Evolutionary conservation across 2,797 vertebrate genomes (phyloP).

Genomic region (Argyrosomus regius): DNA sequence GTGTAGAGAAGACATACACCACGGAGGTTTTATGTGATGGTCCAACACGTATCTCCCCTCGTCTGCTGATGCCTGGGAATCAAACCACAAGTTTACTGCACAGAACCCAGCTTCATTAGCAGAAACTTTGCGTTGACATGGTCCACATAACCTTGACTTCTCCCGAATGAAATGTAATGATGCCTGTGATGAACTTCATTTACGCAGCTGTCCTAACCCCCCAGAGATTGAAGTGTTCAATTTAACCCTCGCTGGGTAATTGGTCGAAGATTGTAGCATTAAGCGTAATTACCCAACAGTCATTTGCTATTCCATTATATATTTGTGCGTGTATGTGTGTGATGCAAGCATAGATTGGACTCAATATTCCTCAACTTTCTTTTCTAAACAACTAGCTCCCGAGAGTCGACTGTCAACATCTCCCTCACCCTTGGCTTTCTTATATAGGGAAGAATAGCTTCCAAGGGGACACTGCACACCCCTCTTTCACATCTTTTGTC

Average conservation of each 20-base stretch:
- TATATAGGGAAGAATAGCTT: constrained; percentile 25
- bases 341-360: constrained; percentile 2
- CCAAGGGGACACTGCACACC: constrained; percentile 29
- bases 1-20: neutral
- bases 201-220: constrained; percentile 34
- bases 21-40: neutral
- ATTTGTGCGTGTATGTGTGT: constrained; percentile 13
- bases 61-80: neutral
- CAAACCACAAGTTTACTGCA: neutral
- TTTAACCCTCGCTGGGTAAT: constrained; percentile 58
- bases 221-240: constrained; percentile 38
- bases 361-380: neutral
- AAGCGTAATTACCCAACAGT: constrained; percentile 53
- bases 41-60: neutral
- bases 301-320: constrained; percentile 45
- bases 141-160: constrained; percentile 16
- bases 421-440: constrained; percentile 15
- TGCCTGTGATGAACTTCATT: constrained; percentile 39
- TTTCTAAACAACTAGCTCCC: constrained; percentile 27
- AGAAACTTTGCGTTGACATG: constrained; percentile 17
- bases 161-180: constrained; percentile 48
- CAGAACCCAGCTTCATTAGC: constrained; percentile 13
- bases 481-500: constrained; percentile 44
- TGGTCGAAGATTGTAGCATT: constrained; percentile 40
- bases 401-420: constrained; percentile 23